phyloP scores from a whole-genome alignment of 2,113 vertebrate species.

The Chelonoidis abingdonii region DNA sequence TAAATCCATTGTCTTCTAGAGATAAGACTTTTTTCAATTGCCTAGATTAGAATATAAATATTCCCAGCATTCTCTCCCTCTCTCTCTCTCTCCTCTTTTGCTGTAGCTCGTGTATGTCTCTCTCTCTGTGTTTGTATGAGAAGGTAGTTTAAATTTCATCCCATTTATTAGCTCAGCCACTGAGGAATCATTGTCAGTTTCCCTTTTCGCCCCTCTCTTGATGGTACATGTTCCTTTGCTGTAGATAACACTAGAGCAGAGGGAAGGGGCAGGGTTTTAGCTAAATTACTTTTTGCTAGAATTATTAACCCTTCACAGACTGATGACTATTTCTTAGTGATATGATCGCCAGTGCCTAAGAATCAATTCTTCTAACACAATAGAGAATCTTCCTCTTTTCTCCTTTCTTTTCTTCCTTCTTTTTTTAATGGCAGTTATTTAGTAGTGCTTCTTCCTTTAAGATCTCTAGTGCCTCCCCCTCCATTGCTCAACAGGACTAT shows the following conservation, averaged over 20 bases:
- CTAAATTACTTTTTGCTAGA: conserved; percentile 57
- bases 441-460: neutral
- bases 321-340: neutral
- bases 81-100: conserved; percentile 53
- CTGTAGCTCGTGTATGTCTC: conserved; percentile 13
- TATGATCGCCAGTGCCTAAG: neutral
- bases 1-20: conserved; percentile 81
- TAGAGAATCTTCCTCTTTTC: neutral
- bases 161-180: conserved; percentile 68
- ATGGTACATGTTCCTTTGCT: conserved; percentile 34
- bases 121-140: conserved; percentile 30
- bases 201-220: neutral
- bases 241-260: conserved; percentile 16
- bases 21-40: conserved; percentile 15
- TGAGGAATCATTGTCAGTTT: conserved; percentile 66
- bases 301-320: conserved; percentile 61
- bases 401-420: neutral
- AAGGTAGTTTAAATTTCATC: conserved; percentile 78
- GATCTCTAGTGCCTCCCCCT: neutral
- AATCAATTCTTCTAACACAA: neutral
- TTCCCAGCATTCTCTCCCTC: conserved; percentile 52
- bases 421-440: conserved; percentile 36
- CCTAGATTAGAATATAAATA: conserved; percentile 48
- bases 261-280: conserved; percentile 54
- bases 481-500: neutral